Percentiles rank a stretch among this genome's conserved stretches.
Conservation (phyloP, 2,113 vertebrate species). For the Cricetomys ansorgei region DNA sequence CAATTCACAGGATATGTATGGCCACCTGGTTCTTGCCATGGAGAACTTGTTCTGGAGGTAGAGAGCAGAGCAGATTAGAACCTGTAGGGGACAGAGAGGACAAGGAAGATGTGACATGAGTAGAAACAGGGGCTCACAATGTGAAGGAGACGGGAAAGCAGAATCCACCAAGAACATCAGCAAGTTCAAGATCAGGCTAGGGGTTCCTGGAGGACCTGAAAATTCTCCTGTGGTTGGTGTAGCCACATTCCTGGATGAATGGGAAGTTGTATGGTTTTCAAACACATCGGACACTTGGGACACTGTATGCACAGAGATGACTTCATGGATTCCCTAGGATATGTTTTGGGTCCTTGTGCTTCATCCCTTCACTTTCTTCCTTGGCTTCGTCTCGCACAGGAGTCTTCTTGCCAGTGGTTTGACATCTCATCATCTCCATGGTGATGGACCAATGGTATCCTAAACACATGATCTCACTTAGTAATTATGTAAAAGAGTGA, state of each 20-base stretch:
- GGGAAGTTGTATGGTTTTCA: neutral
- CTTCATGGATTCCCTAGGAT: slow-evolving; percentile 15
- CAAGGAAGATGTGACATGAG: neutral
- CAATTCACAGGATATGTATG: slow-evolving; percentile 45
- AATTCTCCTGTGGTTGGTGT: neutral
- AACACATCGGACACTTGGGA: slow-evolving; percentile 36
- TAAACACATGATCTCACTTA: slow-evolving; percentile 81
- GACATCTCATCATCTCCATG: slow-evolving; percentile 78
- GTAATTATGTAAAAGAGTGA: slow-evolving; percentile 59
- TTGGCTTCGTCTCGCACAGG: slow-evolving; percentile 49
- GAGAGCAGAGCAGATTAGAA: neutral
- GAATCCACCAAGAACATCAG: neutral
- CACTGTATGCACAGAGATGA: neutral
- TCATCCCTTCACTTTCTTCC: slow-evolving; percentile 62
- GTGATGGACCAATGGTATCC: slow-evolving; percentile 75
- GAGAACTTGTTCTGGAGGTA: neutral
- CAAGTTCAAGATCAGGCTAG: neutral
- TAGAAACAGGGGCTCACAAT: neutral
- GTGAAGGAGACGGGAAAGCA: neutral
- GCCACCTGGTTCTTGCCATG: neutral
- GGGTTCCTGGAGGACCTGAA: neutral
- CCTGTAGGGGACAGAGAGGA: neutral
- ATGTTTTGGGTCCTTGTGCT: slow-evolving; percentile 30
- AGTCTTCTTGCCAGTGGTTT: slow-evolving; percentile 65
- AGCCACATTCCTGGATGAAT: neutral